These are phyloP conservation scores for Triplophysa rosa DNA, from an alignment of 2,113 vertebrate species.

Conservation along the genomic window DNA sequence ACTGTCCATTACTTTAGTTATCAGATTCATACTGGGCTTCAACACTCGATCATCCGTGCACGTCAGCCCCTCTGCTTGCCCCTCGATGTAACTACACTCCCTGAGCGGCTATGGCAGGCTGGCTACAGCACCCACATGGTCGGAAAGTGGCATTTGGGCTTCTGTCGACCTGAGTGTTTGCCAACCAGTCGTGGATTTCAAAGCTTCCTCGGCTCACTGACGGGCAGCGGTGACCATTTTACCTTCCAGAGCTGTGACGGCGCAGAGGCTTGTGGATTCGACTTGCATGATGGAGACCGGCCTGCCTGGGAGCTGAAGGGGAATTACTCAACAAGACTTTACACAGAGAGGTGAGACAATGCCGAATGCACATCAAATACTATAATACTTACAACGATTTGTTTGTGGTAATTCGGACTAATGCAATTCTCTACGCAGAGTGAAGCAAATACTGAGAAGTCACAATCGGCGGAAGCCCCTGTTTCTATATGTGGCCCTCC, in stretches of 20 bases:
- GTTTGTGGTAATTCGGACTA: not conserved
- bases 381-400: not conserved
- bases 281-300: conserved; percentile 86
- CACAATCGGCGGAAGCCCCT: conserved; percentile 81
- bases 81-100: conserved; percentile 81
- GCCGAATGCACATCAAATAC: not conserved
- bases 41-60: conserved; percentile 91
- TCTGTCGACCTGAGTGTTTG: conserved; percentile 86
- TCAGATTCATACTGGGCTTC: conserved; percentile 93
- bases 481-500: conserved; percentile 89
- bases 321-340: conserved; percentile 90
- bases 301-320: conserved; percentile 88
- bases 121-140: conserved; percentile 94
- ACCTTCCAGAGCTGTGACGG: conserved; percentile 92
- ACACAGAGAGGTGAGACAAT: conserved; percentile 76
- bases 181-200: conserved; percentile 89
- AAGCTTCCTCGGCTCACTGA: conserved; percentile 88
- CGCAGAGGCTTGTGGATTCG: conserved; percentile 89
- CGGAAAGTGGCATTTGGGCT: conserved; percentile 95
- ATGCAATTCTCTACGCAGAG: conserved; percentile 62
- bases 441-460: conserved; percentile 82
- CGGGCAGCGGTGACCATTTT: conserved; percentile 92
- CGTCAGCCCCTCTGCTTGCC: conserved; percentile 92
- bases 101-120: conserved; percentile 83
- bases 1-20: conserved; percentile 73